A percentile compares a stretch with the other conserved stretches of the same genome.
Conservation (phyloP, 2,113 vertebrate genomes). For the Ophiodon elongatus region DNA sequence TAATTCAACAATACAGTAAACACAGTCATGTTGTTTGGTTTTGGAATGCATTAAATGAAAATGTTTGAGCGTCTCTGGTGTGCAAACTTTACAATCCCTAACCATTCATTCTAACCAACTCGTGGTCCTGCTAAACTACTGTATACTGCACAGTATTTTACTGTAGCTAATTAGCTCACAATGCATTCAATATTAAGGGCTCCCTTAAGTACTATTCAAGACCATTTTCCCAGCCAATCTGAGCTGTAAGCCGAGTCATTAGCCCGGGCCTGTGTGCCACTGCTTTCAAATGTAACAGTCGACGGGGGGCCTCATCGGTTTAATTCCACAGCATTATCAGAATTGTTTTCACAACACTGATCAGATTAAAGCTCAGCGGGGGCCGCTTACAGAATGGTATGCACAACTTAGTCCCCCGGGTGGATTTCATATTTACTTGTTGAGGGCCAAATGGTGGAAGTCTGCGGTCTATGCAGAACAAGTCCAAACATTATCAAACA, state of each 20-base stretch:
- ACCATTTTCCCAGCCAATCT: conserved; percentile 79
- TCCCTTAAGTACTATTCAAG: conserved; percentile 83
- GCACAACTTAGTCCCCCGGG: conserved; percentile 69
- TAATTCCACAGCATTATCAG: conserved; percentile 85
- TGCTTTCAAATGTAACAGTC: conserved; percentile 82
- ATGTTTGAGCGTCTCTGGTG: conserved; percentile 16
- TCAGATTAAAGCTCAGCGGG: conserved; percentile 86
- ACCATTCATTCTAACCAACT: conserved; percentile 14
- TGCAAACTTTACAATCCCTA: conserved; percentile 13
- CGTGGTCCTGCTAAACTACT: conserved; percentile 20
- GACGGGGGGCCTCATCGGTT: conserved; percentile 77
- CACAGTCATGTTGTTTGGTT: neutral
- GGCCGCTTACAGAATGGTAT: conserved; percentile 72
- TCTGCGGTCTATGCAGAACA: neutral
- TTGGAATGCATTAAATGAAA: conserved; percentile 20
- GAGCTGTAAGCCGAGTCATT: conserved; percentile 82
- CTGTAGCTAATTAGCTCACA: conserved; percentile 78
- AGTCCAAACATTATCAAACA: neutral
- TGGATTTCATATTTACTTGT: conserved; percentile 62
- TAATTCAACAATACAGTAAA: neutral
- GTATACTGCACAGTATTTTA: conserved; percentile 69
- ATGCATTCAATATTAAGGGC: conserved; percentile 77
- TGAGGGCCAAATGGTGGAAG: conserved; percentile 10
- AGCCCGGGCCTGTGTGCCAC: conserved; percentile 76
- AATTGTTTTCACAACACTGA: conserved; percentile 87